Evolutionary conservation across 2,113 vertebrate genomes (phyloP).

Genomic region (Larimichthys polyactis): DNA sequence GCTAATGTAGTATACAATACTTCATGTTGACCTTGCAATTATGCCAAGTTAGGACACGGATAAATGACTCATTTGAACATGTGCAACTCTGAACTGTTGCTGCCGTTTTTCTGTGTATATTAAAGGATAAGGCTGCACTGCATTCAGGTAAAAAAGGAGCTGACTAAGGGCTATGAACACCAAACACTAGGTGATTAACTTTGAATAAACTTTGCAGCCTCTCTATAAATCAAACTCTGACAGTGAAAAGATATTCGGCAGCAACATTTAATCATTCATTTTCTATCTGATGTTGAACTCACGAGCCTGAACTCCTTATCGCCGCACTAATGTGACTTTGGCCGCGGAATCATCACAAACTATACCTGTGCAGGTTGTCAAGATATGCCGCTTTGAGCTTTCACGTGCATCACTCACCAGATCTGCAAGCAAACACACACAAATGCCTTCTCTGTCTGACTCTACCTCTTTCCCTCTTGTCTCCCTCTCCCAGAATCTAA

Average conservation of each 20-base stretch:
- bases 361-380: background rate
- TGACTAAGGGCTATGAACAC: constrained; percentile 9
- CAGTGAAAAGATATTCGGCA: constrained; percentile 25
- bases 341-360: constrained; percentile 2
- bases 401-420: background rate
- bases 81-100: background rate
- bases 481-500: constrained; percentile 25
- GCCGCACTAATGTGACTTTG: constrained; percentile 18
- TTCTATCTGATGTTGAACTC: constrained; percentile 21
- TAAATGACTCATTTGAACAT: background rate
- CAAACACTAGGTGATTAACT: background rate
- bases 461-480: background rate
- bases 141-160: background rate
- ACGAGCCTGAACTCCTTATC: constrained; percentile 3
- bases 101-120: constrained; percentile 3
- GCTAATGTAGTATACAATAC: constrained; percentile 20
- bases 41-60: background rate
- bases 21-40: constrained; percentile 23
- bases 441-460: background rate
- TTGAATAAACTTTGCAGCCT: constrained; percentile 32
- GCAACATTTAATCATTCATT: constrained; percentile 41
- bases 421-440: background rate
- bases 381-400: constrained; percentile 10
- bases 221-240: constrained; percentile 42
- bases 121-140: background rate